Evolutionary conservation across 2,797 vertebrate genomes (phyloP), one percentile per base, ranked within the genome.

Genomic region (Helarctos malayanus): DNA sequence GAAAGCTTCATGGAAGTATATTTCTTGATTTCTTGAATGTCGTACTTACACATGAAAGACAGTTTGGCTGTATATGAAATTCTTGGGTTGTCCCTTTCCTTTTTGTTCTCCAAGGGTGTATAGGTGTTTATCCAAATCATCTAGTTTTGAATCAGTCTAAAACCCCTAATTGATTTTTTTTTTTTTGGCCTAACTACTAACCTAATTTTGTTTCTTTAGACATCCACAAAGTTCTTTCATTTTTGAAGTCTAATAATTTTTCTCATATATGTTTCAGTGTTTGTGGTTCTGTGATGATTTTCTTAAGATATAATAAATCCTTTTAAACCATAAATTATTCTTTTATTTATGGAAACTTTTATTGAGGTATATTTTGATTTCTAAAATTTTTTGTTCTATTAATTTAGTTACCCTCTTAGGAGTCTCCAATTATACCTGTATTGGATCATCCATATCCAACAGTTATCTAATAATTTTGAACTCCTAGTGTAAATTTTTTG

Each of bases 321-420:
- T 90, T 90, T 80, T 75, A 84, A 81, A 23, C 35, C 5, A n/a
- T 81, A 79, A 79, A 32, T 38, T 93, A 16, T 75, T 52, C 8
- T 79, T 90, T 86, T 65, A 65, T 38, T 71, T 85, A 63, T 85
- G 15, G 14, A 73, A 93, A 73, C 3, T 92, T 71, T 76, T 63
- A 61, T 65, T 80, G 16, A 63, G 73, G n/a, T 90, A 38, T 85
- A 93, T 63, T 93, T 96, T 90, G 12, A 90, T 38, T 95, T 89
- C 27, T 83, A 84, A 89, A n/a, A 25, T 38, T 69, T 93, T 75
- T 83, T 35, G 21, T 69, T 93, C 61, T 80, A 35, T 90, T 79
- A 69, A 59, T 52, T 59, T 35, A 90, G 32, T 79, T 90, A 85
- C 18, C 11, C 18, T 79, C 11, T 38, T 41, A 38, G n/a, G 27